These are phyloP conservation scores for Epinotia ramella DNA, from an alignment of 2,888 invertebrate species.

Conservation along the genomic window DNA sequence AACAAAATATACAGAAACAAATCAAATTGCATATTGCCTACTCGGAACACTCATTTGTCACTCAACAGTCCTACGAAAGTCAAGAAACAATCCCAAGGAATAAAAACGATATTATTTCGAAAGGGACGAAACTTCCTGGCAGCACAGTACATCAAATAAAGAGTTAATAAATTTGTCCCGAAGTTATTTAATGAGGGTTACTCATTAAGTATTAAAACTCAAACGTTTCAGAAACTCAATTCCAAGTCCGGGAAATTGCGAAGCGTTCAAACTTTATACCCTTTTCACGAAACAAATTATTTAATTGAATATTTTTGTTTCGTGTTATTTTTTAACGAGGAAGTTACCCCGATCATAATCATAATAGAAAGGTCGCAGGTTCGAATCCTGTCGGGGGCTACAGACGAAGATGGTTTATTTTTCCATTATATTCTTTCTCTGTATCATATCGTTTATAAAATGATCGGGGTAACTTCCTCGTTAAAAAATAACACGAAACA, in stretches of 20 bases:
- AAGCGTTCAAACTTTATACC: conserved; percentile 50
- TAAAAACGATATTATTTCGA: conserved; percentile 27
- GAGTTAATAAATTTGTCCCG: conserved; percentile 55
- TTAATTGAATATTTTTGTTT: too few relatives aligned
- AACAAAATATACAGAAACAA: not conserved
- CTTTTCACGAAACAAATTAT: too few relatives aligned
- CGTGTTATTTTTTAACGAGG: too few relatives aligned
- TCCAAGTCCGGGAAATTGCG: conserved; percentile 55
- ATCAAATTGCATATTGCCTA: not conserved
- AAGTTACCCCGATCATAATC: too few relatives aligned
- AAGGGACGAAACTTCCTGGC: conserved; percentile 33
- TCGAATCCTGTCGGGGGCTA: too few relatives aligned
- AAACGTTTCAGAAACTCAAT: conserved; percentile 59
- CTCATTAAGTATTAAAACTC: conserved; percentile 64
- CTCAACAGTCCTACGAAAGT: conserved; percentile 18
- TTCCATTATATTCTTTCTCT: too few relatives aligned
- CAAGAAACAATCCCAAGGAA: conserved; percentile 35
- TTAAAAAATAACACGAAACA: too few relatives aligned
- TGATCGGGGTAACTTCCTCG: too few relatives aligned
- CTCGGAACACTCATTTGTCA: not conserved
- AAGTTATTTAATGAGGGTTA: conserved; percentile 60
- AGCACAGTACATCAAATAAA: conserved; percentile 50
- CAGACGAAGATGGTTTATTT: too few relatives aligned
- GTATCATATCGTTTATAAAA: too few relatives aligned
- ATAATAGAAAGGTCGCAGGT: too few relatives aligned